phyloP scores from a whole-genome alignment of 2,888 invertebrate species.

The Hirtodrosophila cameraria region DNA sequence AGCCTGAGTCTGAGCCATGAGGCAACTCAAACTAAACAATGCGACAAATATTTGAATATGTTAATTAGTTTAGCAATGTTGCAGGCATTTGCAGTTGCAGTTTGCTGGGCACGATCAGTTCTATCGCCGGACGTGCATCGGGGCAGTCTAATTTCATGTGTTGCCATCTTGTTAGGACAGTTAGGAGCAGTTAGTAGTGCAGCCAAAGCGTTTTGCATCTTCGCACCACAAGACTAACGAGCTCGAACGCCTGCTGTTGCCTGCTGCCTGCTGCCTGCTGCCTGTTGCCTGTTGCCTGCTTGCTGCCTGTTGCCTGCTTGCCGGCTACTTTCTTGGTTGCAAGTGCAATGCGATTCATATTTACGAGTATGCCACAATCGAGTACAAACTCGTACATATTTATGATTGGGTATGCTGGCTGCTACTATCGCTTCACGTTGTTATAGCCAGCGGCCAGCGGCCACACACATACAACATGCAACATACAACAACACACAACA shows the following conservation, averaged over 20 bases:
- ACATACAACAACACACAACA: background rate
- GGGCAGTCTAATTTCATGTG: constrained; percentile 80
- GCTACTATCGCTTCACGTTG: constrained; percentile 19
- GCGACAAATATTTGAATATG: constrained; percentile 79
- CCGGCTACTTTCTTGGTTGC: constrained; percentile 23
- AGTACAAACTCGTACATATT: constrained; percentile 33
- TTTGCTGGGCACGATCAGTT: constrained; percentile 72
- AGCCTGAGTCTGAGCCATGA: constrained; percentile 11
- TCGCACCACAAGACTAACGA: constrained; percentile 68
- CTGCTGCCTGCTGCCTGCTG: background rate
- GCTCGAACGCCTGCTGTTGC: constrained; percentile 28
- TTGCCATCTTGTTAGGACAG: constrained; percentile 73
- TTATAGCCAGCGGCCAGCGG: constrained; percentile 28
- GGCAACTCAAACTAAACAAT: constrained; percentile 59
- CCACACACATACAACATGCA: constrained; percentile 47
- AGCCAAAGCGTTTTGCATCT: constrained; percentile 68
- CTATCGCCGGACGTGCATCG: constrained; percentile 76
- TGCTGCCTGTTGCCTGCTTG: background rate
- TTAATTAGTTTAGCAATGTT: constrained; percentile 67
- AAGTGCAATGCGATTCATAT: constrained; percentile 74
- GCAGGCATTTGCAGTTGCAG: constrained; percentile 27
- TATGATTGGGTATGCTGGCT: constrained; percentile 64
- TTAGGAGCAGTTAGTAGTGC: constrained; percentile 46
- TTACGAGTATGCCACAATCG: constrained; percentile 58
- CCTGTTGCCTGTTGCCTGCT: background rate